Evolutionary conservation across 1,140 invertebrate genomes (phyloP).

Genomic region (Amyelois transitella): DNA sequence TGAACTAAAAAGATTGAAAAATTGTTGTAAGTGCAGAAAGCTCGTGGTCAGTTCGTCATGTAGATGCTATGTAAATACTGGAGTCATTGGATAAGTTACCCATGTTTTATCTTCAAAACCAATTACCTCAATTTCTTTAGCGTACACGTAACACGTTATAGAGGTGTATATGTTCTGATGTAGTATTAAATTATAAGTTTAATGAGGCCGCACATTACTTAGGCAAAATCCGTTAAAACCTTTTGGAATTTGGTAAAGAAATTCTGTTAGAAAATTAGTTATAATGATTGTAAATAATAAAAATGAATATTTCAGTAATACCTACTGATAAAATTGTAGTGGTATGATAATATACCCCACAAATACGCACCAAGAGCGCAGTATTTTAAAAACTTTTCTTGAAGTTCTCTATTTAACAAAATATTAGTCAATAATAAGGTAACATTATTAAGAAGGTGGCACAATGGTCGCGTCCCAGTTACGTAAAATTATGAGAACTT

Average conservation of each 20-base stretch:
- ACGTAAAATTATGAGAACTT: conserved; percentile 8
- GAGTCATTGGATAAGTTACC: conserved; percentile 67
- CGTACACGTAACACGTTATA: conserved; percentile 42
- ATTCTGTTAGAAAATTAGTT: conserved; percentile 33
- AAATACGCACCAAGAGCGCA: conserved; percentile 33
- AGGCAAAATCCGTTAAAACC: conserved; percentile 29
- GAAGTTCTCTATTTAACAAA: conserved; percentile 38
- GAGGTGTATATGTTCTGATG: conserved; percentile 47
- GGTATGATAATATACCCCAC: conserved; percentile 15
- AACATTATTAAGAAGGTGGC: conserved; percentile 29
- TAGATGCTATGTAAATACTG: conserved; percentile 58
- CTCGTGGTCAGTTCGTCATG: conserved; percentile 14
- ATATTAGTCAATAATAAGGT: conserved; percentile 42
- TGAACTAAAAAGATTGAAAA: conserved; percentile 1
- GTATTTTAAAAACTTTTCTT: conserved; percentile 30
- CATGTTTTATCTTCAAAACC: conserved; percentile 64
- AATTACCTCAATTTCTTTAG: conserved; percentile 72
- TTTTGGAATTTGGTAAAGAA: conserved; percentile 24
- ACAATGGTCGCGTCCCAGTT: conserved; percentile 1
- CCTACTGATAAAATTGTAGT: conserved; percentile 9
- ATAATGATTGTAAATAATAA: conserved; percentile 57
- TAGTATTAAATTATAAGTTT: conserved; percentile 60
- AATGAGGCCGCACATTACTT: conserved; percentile 43
- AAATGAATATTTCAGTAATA: conserved; percentile 15
- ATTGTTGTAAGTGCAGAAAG: conserved; percentile 12